phyloP scores from a whole-genome alignment of 2,888 invertebrate genomes.

The Tetragnatha montana region DNA sequence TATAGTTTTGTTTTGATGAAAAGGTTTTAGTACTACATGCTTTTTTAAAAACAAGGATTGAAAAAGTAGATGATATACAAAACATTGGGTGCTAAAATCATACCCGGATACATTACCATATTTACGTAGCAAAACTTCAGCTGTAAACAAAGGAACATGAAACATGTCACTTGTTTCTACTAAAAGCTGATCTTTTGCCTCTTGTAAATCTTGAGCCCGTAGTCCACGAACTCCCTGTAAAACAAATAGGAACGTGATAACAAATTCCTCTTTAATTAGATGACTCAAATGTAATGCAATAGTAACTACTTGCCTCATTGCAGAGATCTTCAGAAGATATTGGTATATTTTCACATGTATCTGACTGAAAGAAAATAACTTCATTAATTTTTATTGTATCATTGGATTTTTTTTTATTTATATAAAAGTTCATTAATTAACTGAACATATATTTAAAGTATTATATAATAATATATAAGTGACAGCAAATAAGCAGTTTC shows the following conservation, averaged over 20 bases:
- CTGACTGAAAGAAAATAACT: slow-evolving; percentile 34
- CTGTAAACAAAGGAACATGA: slow-evolving; percentile 83
- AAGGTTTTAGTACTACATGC: too few species aligned
- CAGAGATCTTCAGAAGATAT: background rate
- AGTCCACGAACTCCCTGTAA: slow-evolving; percentile 80
- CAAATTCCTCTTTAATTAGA: too few species aligned
- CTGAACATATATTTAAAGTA: background rate
- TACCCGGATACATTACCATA: slow-evolving; percentile 78
- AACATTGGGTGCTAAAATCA: background rate
- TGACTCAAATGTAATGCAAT: background rate
- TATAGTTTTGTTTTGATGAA: too few species aligned
- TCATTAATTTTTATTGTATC: too few species aligned
- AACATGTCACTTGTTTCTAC: slow-evolving; percentile 85
- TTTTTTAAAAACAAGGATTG: background rate
- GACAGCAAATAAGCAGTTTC: too few species aligned
- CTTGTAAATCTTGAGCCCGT: slow-evolving; percentile 82
- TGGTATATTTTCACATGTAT: background rate
- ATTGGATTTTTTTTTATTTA: too few species aligned
- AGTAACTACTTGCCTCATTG: slow-evolving; percentile 41
- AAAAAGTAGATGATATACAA: background rate
- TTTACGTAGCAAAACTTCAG: slow-evolving; percentile 82
- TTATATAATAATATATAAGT: background rate
- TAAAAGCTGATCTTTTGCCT: slow-evolving; percentile 83
- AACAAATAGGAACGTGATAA: background rate
- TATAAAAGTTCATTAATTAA: too few species aligned